A percentile compares a stretch with the other conserved stretches of the same genome.
These are phyloP conservation scores for Lasioglossum baleicum DNA, from an alignment of 1,140 invertebrate species.

Conservation along the genomic window DNA sequence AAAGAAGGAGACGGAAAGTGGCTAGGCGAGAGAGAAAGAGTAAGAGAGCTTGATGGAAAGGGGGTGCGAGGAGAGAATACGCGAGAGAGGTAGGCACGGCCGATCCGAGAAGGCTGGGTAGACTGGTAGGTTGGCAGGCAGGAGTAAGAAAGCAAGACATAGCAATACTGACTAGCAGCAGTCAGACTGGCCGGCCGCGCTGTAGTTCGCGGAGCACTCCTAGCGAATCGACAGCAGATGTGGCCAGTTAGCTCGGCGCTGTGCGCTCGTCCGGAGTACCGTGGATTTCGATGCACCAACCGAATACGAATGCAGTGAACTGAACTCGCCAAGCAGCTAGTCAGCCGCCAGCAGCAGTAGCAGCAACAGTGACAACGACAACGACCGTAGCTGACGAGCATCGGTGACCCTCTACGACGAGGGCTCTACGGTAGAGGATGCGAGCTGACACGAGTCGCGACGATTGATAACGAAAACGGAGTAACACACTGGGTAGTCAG, in stretches of 20 bases:
- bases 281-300: conserved; percentile 38
- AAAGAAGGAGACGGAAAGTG: conserved; percentile 31
- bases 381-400: conserved; percentile 3
- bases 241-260: conserved; percentile 64
- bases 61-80: conserved; percentile 16
- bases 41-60: not conserved
- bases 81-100: conserved; percentile 45
- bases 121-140: conserved; percentile 30
- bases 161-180: conserved; percentile 37
- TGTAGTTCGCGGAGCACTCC: conserved; percentile 35
- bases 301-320: conserved; percentile 14
- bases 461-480: not conserved
- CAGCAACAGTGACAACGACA: not conserved
- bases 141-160: conserved; percentile 45
- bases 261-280: conserved; percentile 49
- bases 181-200: conserved; percentile 44
- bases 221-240: conserved; percentile 64
- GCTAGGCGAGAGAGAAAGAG: not conserved
- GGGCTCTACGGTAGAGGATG: not conserved
- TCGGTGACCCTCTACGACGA: conserved; percentile 6
- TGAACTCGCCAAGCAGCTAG: not conserved
- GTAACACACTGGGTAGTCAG: not conserved
- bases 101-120: conserved; percentile 43
- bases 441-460: conserved; percentile 13
- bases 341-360: too few species aligned